These are phyloP conservation scores for Mastomys coucha DNA, from an alignment of 2,113 vertebrate species.

Conservation along the genomic window DNA sequence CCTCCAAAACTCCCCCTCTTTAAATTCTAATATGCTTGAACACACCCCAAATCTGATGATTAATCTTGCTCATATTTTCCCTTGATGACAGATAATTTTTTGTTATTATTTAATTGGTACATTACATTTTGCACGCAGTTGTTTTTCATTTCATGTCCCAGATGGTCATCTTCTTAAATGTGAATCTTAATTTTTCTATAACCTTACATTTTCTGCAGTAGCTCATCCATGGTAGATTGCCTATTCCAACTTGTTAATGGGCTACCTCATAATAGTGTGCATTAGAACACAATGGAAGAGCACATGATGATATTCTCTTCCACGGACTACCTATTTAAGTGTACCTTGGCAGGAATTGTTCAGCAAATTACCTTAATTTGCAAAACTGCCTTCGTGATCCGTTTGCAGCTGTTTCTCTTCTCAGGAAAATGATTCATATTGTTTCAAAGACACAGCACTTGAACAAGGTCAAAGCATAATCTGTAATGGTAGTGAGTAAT, in stretches of 20 bases:
- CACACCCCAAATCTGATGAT: not conserved
- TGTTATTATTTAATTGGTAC: slow-evolving; percentile 39
- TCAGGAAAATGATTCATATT: slow-evolving; percentile 76
- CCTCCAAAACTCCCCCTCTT: not conserved
- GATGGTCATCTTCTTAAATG: slow-evolving; percentile 22
- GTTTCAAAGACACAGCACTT: slow-evolving; percentile 73
- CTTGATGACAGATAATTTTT: slow-evolving; percentile 24
- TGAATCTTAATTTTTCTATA: slow-evolving; percentile 43
- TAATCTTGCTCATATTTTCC: slow-evolving; percentile 15
- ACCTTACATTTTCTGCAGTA: not conserved
- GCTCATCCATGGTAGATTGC: not conserved
- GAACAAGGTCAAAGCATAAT: slow-evolving; percentile 71
- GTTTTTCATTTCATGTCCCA: slow-evolving; percentile 53
- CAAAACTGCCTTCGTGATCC: slow-evolving; percentile 70
- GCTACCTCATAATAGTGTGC: slow-evolving; percentile 50
- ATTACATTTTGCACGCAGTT: slow-evolving; percentile 9
- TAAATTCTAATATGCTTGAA: slow-evolving; percentile 41
- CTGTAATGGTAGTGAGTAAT: slow-evolving; percentile 63
- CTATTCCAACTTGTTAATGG: slow-evolving; percentile 23
- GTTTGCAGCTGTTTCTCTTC: slow-evolving; percentile 70
- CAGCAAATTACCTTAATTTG: slow-evolving; percentile 80
- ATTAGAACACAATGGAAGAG: slow-evolving; percentile 61
- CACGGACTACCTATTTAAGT: slow-evolving; percentile 63
- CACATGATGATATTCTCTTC: slow-evolving; percentile 48
- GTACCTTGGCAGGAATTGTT: slow-evolving; percentile 67